Percentiles rank a stretch among this genome's conserved stretches.
phyloP scores from a whole-genome alignment of 2,797 vertebrate genomes.

The Gadopsis bispinosus region DNA sequence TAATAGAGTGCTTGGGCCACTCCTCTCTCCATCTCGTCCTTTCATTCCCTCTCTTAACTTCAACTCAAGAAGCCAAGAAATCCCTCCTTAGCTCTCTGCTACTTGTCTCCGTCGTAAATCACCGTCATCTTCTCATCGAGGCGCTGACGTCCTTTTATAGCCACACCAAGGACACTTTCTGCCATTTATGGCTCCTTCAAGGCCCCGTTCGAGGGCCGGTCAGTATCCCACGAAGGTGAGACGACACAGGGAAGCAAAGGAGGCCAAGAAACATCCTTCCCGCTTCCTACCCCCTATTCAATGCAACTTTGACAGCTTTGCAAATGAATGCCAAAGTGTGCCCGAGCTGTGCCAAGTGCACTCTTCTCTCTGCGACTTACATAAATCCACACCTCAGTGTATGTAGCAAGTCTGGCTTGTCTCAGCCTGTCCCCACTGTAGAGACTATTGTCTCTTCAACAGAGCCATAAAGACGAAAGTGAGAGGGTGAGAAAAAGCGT shows the following conservation, averaged over 20 bases:
- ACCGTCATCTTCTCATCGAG: constrained; percentile 54
- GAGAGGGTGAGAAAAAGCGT: constrained; percentile 47
- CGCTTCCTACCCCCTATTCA: constrained; percentile 29
- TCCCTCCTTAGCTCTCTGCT: constrained; percentile 45
- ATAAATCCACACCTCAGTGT: constrained; percentile 68
- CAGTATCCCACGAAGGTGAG: constrained; percentile 70
- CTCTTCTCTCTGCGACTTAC: constrained; percentile 52
- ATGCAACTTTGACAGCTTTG: constrained; percentile 52
- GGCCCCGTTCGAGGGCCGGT: constrained; percentile 20
- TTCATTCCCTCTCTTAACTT: constrained; percentile 48
- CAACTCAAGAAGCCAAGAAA: constrained; percentile 62
- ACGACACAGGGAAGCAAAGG: constrained; percentile 54
- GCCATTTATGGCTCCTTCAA: constrained; percentile 84
- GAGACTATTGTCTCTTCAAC: constrained; percentile 63
- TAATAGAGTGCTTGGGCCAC: constrained; percentile 38
- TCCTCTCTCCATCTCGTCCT: constrained; percentile 58
- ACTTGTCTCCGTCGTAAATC: constrained; percentile 70
- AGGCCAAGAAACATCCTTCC: constrained; percentile 56
- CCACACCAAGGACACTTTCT: constrained; percentile 79
- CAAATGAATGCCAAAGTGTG: constrained; percentile 57
- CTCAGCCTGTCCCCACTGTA: constrained; percentile 71
- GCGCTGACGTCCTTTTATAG: constrained; percentile 84
- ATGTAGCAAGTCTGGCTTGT: constrained; percentile 71
- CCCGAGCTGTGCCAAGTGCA: constrained; percentile 59
- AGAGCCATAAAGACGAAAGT: constrained; percentile 51